Percentiles rank a stretch among this genome's conserved stretches.
Conservation (phyloP, 2,113 vertebrate species). For the Pongo abelii region DNA sequence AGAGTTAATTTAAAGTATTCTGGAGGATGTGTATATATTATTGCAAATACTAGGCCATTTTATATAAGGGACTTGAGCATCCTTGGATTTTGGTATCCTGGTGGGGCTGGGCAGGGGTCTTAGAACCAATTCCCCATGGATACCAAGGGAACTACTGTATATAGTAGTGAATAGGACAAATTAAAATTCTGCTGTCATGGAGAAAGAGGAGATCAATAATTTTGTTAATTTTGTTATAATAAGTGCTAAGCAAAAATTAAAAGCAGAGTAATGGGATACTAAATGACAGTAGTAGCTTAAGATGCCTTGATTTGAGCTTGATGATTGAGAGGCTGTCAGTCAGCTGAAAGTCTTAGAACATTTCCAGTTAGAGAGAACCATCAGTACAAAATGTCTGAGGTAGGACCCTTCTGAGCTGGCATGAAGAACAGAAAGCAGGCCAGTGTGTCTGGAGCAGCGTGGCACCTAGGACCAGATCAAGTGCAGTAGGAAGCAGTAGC, state of each 20-base stretch:
- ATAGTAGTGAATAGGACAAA: conserved; percentile 8
- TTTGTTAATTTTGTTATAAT: conserved; percentile 30
- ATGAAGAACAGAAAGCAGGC: not conserved
- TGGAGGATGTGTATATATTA: not conserved
- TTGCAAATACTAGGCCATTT: not conserved
- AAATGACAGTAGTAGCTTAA: not conserved
- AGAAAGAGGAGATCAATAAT: not conserved
- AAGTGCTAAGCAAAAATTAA: conserved; percentile 28
- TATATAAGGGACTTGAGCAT: not conserved
- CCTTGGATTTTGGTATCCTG: not conserved
- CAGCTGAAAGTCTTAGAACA: not conserved
- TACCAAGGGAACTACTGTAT: not conserved
- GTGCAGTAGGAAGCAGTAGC: not conserved
- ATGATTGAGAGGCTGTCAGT: not conserved
- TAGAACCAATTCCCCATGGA: not conserved
- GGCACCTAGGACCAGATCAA: not conserved
- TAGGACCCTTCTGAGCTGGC: not conserved
- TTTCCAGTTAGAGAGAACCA: not conserved
- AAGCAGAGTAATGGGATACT: not conserved
- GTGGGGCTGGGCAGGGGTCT: not conserved
- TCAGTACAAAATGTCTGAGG: not conserved
- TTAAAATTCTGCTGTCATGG: not conserved
- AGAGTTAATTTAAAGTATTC: not conserved
- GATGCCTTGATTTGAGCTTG: conserved; percentile 28
- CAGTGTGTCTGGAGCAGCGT: not conserved